Evolutionary conservation across 2,113 vertebrate genomes (phyloP).

Genomic region (Thunnus thynnus): DNA sequence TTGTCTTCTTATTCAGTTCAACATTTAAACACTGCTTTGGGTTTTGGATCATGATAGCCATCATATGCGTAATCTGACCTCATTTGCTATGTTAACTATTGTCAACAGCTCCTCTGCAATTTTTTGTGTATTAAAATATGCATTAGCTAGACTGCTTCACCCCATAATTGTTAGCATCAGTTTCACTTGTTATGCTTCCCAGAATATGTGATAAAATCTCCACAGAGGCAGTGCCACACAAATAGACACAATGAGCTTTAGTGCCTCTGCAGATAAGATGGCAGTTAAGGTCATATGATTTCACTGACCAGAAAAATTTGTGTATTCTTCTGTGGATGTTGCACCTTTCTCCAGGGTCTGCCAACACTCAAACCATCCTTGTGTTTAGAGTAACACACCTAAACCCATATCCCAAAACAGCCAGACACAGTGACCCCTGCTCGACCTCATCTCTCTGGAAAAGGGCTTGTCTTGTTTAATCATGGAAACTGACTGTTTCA

Average conservation of each 20-base stretch:
- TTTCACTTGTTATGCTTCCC: slow-evolving; percentile 1
- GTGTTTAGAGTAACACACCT: not conserved
- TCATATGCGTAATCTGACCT: not conserved
- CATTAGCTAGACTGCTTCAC: not conserved
- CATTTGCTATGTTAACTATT: not conserved
- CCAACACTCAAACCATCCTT: not conserved
- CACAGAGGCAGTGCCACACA: not conserved
- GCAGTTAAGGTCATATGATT: not conserved
- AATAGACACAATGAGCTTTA: not conserved
- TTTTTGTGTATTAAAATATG: slow-evolving; percentile 9
- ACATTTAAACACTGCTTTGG: not conserved
- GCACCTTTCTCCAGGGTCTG: not conserved
- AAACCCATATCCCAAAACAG: not conserved
- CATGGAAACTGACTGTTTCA: not conserved
- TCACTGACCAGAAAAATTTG: not conserved
- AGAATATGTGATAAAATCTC: slow-evolving; percentile 21
- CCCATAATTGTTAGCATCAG: not conserved
- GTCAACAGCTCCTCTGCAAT: not conserved
- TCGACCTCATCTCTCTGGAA: slow-evolving; percentile 1
- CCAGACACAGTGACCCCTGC: not conserved
- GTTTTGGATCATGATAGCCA: not conserved
- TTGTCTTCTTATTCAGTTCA: not conserved
- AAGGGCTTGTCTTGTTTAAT: not conserved
- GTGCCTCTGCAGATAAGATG: not conserved
- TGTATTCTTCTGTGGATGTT: not conserved